A percentile compares a stretch with the other conserved stretches of the same genome.
Evolutionary conservation across 23 tunicate genomes (phyloP).

Genomic region (Trididemnum miniatum): DNA sequence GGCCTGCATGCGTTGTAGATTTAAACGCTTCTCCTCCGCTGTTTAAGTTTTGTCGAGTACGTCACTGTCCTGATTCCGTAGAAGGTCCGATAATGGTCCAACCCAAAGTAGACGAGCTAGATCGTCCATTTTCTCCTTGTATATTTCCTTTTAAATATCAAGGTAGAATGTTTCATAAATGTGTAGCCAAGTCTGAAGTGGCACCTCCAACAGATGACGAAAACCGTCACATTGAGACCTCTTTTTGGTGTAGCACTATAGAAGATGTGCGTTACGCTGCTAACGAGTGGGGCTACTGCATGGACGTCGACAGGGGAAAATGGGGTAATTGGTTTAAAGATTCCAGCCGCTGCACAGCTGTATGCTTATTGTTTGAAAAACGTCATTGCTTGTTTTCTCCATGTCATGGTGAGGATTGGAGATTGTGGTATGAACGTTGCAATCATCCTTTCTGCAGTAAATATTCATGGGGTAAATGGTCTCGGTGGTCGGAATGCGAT

Average conservation of each 20-base stretch:
- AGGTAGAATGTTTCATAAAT: neutral
- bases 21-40: neutral
- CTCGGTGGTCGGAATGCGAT: slow-evolving; percentile 16
- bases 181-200: neutral
- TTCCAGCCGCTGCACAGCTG: neutral
- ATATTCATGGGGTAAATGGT: slow-evolving; percentile 3
- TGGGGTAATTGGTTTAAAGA: slow-evolving; percentile 12
- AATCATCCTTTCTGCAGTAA: neutral
- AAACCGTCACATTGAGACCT: neutral
- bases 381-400: slow-evolving; percentile 17
- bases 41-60: neutral
- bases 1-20: slow-evolving; percentile 7
- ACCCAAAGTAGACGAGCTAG: neutral
- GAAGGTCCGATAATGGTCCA: slow-evolving; percentile 30
- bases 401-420: slow-evolving; percentile 7
- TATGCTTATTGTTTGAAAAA: neutral
- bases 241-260: slow-evolving; percentile 14
- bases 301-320: neutral
- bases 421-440: neutral
- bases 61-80: slow-evolving; percentile 9
- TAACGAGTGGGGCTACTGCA: slow-evolving; percentile 31
- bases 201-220: neutral
- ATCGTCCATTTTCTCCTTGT: slow-evolving; percentile 21
- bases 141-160: slow-evolving; percentile 15
- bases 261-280: neutral